A percentile compares a stretch with the other conserved stretches of the same genome.
phyloP scores from a whole-genome alignment of 2,797 vertebrate genomes.

The Clarias laeviceps region DNA sequence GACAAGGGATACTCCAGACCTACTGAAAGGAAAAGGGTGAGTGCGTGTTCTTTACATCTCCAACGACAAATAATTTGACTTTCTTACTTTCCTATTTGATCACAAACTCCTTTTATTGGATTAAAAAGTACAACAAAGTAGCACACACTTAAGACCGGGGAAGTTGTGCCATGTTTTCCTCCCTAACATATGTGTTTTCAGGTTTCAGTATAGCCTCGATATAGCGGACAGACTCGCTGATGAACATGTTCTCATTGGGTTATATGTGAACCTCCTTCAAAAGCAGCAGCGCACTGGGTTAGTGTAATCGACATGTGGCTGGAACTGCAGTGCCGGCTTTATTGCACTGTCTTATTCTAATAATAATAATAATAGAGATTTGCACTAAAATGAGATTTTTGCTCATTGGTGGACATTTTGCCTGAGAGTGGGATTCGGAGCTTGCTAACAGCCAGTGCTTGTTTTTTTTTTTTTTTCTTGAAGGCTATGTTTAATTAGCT shows the following conservation, averaged over 20 bases:
- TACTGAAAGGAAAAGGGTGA: slow-evolving; percentile 95
- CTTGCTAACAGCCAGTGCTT: slow-evolving; percentile 31
- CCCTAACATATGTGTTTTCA: slow-evolving; percentile 71
- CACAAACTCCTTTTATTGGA: neutral
- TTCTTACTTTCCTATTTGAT: neutral
- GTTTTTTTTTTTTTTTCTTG: neutral
- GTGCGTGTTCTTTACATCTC: slow-evolving; percentile 46
- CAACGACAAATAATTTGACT: neutral
- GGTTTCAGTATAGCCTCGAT: slow-evolving; percentile 96
- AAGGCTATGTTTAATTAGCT: neutral
- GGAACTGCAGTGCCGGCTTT: slow-evolving; percentile 13
- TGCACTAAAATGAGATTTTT: slow-evolving; percentile 28
- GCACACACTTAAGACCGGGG: neutral
- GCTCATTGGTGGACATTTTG: slow-evolving; percentile 18
- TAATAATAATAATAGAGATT: neutral
- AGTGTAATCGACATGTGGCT: slow-evolving; percentile 72
- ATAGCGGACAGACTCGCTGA: slow-evolving; percentile 98
- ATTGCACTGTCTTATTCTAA: slow-evolving; percentile 38
- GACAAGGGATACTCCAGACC: slow-evolving; percentile 86
- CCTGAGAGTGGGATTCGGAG: slow-evolving; percentile 23
- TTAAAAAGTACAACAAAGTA: neutral
- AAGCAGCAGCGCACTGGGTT: slow-evolving; percentile 93
- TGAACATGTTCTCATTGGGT: slow-evolving; percentile 97
- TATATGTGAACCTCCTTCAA: slow-evolving; percentile 97
- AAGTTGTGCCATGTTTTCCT: neutral